A percentile compares a stretch with the other conserved stretches of the same genome.
phyloP scores from a whole-genome alignment of 2,113 vertebrate genomes.

The Engystomops pustulosus region DNA sequence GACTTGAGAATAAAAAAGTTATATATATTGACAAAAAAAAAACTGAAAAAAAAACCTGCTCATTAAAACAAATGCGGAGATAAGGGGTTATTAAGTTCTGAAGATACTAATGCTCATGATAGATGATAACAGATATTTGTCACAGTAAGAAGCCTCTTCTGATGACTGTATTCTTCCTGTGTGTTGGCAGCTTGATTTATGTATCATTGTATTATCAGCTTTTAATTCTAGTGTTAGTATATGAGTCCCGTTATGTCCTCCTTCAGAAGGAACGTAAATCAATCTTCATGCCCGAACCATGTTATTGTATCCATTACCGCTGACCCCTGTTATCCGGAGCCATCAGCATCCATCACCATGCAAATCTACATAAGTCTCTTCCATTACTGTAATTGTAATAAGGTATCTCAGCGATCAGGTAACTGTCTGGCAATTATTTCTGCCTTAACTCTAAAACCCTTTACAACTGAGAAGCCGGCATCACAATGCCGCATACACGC shows the following conservation, averaged over 20 bases:
- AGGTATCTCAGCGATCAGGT: conserved; percentile 24
- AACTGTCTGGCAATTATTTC: conserved; percentile 33
- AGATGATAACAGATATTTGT: too few species aligned
- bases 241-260: background rate
- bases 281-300: background rate
- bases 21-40: too few species aligned
- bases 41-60: too few species aligned
- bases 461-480: conserved; percentile 5
- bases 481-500: conserved; percentile 14
- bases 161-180: background rate
- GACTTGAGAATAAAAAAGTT: too few species aligned
- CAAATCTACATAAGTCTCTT: conserved; percentile 8
- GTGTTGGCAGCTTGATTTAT: background rate
- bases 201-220: background rate
- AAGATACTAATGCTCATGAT: too few species aligned
- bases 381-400: conserved; percentile 41
- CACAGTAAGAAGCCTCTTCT: background rate
- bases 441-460: conserved; percentile 36
- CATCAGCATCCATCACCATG: background rate
- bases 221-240: background rate
- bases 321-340: background rate
- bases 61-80: too few species aligned
- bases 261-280: background rate
- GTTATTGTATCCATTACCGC: conserved; percentile 15
- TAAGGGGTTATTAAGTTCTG: too few species aligned